Evolutionary conservation across 2,888 invertebrate species (phyloP), one percentile per base, ranked within the genome.

Genomic region (Melieria omissa): DNA sequence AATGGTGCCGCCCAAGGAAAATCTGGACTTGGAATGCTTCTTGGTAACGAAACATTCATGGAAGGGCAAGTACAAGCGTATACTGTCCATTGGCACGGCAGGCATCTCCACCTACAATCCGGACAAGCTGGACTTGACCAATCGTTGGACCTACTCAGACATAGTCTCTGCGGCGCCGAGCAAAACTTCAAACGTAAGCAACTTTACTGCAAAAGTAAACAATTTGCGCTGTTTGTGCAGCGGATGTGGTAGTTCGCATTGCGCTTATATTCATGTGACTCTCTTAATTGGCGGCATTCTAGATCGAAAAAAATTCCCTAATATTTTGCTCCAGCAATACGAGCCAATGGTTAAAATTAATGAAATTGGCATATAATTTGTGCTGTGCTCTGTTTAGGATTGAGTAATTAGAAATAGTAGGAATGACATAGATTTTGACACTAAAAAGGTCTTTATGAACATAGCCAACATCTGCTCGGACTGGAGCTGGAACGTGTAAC

Each of bases 11-110:
- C 77, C 83, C 47, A 86, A 94, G 89, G 96, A 97, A 88, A 98
- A 98, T 89, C 92, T 94, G 84, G 99, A 99, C 92, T 91, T 98
- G 86, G 95, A 96, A 78, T 98, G 98, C 85, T 99, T 96, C 89
- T 92, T 96, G 84, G 97, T 98, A 84, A 97, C 95, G 49, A 99
- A 99, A 88, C 97, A 98, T 87, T 97, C 95, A 44, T 99, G 99
- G 99, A 98, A 97, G 88, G 99, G 99, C 86, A 98, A 96, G 93
- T 99, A 99, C 88, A 98, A 97, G 87, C 90, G 99, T 80, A 95
- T 99, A 82, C 96, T 99, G 86, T 97, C 99, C 8, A 93, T 99
- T 83, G 99, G 99, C 69, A 95, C 96, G 55, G 91, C 93, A 85
- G 98, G 98, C 47, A 95, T 99, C 80, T 96, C 98, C 62, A 99